Evolutionary conservation across 1,140 invertebrate species (phyloP).

Genomic region (Dryas iulia): DNA sequence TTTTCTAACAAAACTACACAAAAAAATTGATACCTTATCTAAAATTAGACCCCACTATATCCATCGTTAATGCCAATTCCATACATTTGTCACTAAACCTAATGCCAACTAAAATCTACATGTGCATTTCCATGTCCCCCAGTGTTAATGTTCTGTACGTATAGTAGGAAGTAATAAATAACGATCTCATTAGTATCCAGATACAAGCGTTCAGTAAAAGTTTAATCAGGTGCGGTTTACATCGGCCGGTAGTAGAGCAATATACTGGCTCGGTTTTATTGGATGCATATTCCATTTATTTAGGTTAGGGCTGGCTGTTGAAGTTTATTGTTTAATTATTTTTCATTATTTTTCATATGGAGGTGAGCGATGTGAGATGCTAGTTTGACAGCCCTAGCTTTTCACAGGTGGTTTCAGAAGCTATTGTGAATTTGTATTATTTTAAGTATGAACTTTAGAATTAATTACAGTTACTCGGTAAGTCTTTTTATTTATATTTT

Average conservation of each 20-base stretch:
- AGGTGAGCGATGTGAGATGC: background rate
- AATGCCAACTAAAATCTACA: too few relatives aligned
- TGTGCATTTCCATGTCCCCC: background rate
- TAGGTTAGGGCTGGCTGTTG: background rate
- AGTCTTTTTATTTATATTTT: too few relatives aligned
- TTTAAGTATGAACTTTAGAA: too few relatives aligned
- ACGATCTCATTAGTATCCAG: conserved; percentile 25
- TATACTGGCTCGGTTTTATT: conserved; percentile 21
- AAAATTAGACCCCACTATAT: too few relatives aligned
- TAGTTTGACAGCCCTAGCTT: background rate
- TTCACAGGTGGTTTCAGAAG: too few relatives aligned
- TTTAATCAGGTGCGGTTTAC: conserved; percentile 22
- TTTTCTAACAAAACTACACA: too few relatives aligned
- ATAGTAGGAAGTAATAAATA: conserved; percentile 29
- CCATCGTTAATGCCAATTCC: too few relatives aligned
- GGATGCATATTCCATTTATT: background rate
- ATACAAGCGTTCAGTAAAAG: conserved; percentile 18
- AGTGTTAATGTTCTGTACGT: conserved; percentile 3
- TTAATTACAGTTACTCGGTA: too few relatives aligned
- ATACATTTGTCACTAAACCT: too few relatives aligned
- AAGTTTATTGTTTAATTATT: background rate
- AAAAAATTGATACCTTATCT: too few relatives aligned
- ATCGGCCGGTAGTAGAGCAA: conserved; percentile 7
- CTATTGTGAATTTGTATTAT: too few relatives aligned
- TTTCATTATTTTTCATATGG: background rate